Evolutionary conservation across 1,140 invertebrate genomes (phyloP).

Genomic region (Caenorhabditis tropicalis): DNA sequence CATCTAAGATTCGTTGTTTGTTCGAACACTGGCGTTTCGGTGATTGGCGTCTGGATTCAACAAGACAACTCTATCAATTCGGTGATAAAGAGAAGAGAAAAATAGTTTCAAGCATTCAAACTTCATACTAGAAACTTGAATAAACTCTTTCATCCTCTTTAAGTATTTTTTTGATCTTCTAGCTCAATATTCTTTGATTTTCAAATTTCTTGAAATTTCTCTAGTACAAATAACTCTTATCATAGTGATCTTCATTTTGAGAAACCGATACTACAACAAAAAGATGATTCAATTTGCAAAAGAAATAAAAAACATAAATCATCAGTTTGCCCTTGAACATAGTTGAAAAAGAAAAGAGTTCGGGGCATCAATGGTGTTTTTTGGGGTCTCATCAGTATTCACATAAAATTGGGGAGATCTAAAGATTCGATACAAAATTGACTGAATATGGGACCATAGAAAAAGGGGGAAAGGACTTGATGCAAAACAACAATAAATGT

Average conservation of each 20-base stretch:
- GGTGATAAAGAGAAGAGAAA: too few species aligned
- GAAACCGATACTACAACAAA: slow-evolving; percentile 3
- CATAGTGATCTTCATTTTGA: neutral
- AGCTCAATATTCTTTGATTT: too few species aligned
- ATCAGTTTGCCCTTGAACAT: neutral
- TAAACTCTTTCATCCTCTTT: too few species aligned
- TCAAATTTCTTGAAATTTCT: too few species aligned
- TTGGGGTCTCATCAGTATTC: slow-evolving; percentile 34
- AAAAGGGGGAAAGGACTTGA: neutral
- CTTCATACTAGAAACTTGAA: too few species aligned
- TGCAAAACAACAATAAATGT: slow-evolving; percentile 6
- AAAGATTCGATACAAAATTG: neutral
- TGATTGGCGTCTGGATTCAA: neutral
- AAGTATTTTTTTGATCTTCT: too few species aligned
- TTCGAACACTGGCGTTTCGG: neutral
- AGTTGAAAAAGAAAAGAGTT: neutral
- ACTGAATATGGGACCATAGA: neutral
- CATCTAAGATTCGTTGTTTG: neutral
- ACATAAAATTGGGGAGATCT: slow-evolving; percentile 7
- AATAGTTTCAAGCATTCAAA: too few species aligned
- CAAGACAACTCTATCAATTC: neutral
- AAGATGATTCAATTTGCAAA: slow-evolving; percentile 25
- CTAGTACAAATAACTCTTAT: too few species aligned
- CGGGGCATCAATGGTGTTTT: too few species aligned
- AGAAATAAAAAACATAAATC: neutral